phyloP scores from a whole-genome alignment of 1,140 invertebrate species.

The Chironomus striatipennis region DNA sequence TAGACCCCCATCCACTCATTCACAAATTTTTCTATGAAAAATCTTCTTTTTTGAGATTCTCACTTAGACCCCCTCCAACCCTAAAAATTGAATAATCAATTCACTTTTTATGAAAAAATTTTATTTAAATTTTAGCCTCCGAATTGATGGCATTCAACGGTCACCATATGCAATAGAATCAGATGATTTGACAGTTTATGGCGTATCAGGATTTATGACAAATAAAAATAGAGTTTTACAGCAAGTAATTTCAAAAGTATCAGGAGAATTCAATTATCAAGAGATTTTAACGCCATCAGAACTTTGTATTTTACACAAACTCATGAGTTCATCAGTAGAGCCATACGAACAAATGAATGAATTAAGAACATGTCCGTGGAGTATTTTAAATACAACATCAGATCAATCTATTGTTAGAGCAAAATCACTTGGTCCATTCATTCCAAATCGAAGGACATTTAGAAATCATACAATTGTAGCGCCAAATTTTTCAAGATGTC shows the following conservation, averaged over 20 bases:
- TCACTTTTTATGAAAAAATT: too few species aligned
- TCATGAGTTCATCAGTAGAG: constrained; percentile 50
- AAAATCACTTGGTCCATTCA: background rate
- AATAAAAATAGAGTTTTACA: constrained; percentile 49
- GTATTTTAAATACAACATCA: background rate
- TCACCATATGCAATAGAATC: constrained; percentile 40
- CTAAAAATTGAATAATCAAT: too few species aligned
- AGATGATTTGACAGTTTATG: constrained; percentile 46
- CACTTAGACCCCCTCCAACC: too few species aligned
- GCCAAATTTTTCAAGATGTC: constrained; percentile 39
- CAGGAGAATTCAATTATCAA: constrained; percentile 42
- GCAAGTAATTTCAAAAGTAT: constrained; percentile 44
- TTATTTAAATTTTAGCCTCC: constrained; percentile 49
- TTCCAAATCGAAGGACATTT: background rate
- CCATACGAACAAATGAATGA: constrained; percentile 45
- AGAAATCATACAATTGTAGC: constrained; percentile 23
- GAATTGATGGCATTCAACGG: constrained; percentile 52
- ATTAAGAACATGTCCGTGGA: constrained; percentile 41
- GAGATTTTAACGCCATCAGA: constrained; percentile 43
- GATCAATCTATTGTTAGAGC: background rate
- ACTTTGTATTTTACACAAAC: constrained; percentile 49
- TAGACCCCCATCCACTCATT: too few species aligned
- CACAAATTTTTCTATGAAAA: too few species aligned
- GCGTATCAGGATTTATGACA: constrained; percentile 50
- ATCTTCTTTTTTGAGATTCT: too few species aligned